Evolutionary conservation across 2,113 vertebrate genomes (phyloP).

Genomic region (Gulo gulo): DNA sequence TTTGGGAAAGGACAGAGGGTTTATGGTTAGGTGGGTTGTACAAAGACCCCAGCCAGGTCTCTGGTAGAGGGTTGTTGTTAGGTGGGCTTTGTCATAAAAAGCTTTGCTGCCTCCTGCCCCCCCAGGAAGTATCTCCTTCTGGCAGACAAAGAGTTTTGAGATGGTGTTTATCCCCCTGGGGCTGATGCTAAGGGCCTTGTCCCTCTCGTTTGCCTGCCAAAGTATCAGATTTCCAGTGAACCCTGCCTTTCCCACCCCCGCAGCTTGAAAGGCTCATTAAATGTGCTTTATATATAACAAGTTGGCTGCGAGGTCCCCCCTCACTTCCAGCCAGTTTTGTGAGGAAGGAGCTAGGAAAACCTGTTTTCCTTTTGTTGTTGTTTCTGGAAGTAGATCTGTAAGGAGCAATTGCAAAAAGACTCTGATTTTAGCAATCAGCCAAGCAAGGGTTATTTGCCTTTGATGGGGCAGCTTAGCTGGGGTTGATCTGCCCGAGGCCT

Average conservation of each 20-base stretch:
- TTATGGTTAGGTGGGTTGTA: constrained; percentile 73
- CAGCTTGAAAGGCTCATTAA: constrained; percentile 72
- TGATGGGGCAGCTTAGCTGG: neutral
- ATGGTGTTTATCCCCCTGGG: constrained; percentile 65
- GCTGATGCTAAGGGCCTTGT: constrained; percentile 36
- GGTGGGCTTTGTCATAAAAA: constrained; percentile 73
- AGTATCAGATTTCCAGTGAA: constrained; percentile 73
- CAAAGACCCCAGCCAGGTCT: constrained; percentile 66
- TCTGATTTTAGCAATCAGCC: neutral
- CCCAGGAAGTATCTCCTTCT: constrained; percentile 66
- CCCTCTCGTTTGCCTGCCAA: constrained; percentile 45
- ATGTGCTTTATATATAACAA: constrained; percentile 71
- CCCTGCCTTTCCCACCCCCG: constrained; percentile 57
- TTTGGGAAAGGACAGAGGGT: constrained; percentile 58
- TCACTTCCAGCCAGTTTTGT: constrained; percentile 49
- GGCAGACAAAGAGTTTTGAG: constrained; percentile 69
- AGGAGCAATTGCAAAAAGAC: constrained; percentile 7
- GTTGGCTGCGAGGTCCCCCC: constrained; percentile 50
- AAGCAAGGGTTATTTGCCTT: neutral
- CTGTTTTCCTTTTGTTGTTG: constrained; percentile 69
- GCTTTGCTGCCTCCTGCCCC: constrained; percentile 14
- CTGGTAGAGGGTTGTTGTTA: constrained; percentile 60
- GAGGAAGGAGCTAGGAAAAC: constrained; percentile 62
- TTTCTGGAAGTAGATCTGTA: constrained; percentile 60
- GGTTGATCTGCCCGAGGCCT: neutral